Conservation (phyloP, 37 sponge, comb jelly and placozoan genomes). For the Axinella damicornis region DNA sequence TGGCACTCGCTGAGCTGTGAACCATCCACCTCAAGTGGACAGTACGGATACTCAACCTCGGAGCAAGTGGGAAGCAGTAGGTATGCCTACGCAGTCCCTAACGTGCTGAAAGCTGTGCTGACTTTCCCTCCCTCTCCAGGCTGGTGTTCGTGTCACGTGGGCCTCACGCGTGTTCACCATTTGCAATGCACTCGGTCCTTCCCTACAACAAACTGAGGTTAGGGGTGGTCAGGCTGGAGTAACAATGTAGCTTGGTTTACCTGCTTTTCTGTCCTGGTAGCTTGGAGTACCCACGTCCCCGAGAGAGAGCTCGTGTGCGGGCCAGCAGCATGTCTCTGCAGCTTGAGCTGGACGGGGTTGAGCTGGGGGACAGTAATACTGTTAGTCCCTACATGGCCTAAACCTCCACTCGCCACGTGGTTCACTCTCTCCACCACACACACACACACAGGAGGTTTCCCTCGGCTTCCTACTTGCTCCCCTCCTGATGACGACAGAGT, state of each 20-base stretch:
- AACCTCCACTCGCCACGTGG: neutral
- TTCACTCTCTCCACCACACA: neutral
- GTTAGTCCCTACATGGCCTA: neutral
- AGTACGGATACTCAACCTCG: no score
- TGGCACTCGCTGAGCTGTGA: no score
- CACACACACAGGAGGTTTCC: constrained; percentile 67
- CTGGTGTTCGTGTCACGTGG: neutral
- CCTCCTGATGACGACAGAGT: constrained; percentile 38
- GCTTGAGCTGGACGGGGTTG: constrained; percentile 54
- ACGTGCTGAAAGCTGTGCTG: no score
- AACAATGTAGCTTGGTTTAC: no score
- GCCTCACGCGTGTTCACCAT: neutral
- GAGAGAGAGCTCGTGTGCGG: constrained; percentile 8
- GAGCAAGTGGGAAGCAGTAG: no score
- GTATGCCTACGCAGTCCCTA: no score
- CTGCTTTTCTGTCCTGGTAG: no score
- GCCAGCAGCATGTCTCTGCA: constrained; percentile 48
- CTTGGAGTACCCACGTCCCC: no score
- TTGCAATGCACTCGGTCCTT: constrained; percentile 29
- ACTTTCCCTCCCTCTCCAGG: neutral
- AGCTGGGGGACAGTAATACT: constrained; percentile 20
- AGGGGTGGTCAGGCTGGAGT: no score
- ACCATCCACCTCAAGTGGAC: no score
- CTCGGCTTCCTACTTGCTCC: constrained; percentile 52
- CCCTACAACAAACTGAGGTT: constrained; percentile 8